Evolutionary conservation across 2,797 vertebrate species (phyloP), one percentile per base, ranked within the genome.

Genomic region (Stomatorhinus walkeri): DNA sequence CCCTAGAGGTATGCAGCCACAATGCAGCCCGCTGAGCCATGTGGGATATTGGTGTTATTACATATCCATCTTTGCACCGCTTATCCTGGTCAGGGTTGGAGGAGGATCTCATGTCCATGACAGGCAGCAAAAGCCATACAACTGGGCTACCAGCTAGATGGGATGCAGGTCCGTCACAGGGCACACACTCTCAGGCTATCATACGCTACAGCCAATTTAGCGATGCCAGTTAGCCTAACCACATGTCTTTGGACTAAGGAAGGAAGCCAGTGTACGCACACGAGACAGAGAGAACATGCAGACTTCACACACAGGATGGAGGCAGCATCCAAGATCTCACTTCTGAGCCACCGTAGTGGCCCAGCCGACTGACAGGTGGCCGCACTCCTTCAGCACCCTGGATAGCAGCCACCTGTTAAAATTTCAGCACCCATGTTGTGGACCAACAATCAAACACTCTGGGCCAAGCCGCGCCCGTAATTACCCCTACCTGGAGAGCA

Each of bases 381-480:
- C 68, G 2, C 12, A 72, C 68, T 72, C 68, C 68, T 72, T 72
- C 68, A 72, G 68, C 28, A 72, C 68, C 68, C 32, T 36, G 14
- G 68, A 72, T 72, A 72, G 68, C 68, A 36, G 68, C 68, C 68
- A 40, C 68, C 68, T 72, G 68, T 72, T 72, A 72, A 72, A 72
- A 72, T 72, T 72, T 72, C 68, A 36, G 68, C 68, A 40, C 68
- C 68, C 32, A 72, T 12, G 68, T 72, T 72, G 68, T 72, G 68
- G 68, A 72, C 68, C 68, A 40, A 72, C 68, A 72, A 72, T 72
- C 68, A 72, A 36, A 36, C 28, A 36, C 68, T 12, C 68, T 6
- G 68, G 1, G 36, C 68, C 32, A 72, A 72, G 68, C 68, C 28
- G 36, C 28, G 14, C 68, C 68, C 32, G 5, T 72, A 36, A 72